phyloP scores from a whole-genome alignment of 2,113 vertebrate genomes.

The Cynopterus brachyotis region DNA sequence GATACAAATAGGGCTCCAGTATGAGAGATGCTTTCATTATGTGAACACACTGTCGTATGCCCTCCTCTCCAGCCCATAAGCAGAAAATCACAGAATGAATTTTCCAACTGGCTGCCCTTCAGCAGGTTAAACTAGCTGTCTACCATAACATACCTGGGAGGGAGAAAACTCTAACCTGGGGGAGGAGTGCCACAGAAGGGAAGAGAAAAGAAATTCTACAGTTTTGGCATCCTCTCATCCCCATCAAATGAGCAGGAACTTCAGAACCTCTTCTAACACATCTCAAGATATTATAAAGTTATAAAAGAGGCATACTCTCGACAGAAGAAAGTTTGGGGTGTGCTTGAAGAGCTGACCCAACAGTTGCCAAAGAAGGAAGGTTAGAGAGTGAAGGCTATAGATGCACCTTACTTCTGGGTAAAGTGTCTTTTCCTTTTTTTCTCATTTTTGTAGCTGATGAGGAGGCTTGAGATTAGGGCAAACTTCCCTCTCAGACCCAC shows the following conservation, averaged over 20 bases:
- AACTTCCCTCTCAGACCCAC: background rate
- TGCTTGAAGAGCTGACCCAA: background rate
- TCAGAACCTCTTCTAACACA: background rate
- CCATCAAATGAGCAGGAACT: background rate
- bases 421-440: background rate
- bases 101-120: background rate
- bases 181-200: too few relatives aligned
- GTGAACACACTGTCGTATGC: accelerated
- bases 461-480: accelerated
- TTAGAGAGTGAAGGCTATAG: background rate
- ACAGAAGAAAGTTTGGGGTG: background rate
- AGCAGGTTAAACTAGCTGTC: background rate
- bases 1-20: background rate
- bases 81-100: background rate
- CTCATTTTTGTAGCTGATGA: background rate
- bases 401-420: background rate
- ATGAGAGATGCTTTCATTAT: background rate
- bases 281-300: background rate
- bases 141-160: too few relatives aligned
- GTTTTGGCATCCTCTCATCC: too few relatives aligned
- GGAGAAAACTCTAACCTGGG: background rate
- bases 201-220: background rate
- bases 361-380: background rate
- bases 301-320: background rate
- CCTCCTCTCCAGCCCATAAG: background rate